These are phyloP conservation scores for Lagothrix lagotricha DNA, from an alignment of 2,797 vertebrate species.

Conservation along the genomic window DNA sequence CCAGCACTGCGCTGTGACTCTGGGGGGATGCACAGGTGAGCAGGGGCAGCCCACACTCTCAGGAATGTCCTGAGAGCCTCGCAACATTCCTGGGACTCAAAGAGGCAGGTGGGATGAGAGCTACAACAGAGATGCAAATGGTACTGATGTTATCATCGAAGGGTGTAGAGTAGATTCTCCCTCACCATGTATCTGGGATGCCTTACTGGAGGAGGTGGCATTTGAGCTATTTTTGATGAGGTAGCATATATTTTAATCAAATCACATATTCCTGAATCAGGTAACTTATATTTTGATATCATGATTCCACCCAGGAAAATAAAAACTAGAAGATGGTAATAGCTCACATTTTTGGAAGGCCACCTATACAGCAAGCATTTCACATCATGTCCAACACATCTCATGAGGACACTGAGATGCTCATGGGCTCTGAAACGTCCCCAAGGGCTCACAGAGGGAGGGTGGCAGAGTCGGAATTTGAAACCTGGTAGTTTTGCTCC, in stretches of 20 bases:
- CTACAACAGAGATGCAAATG: fast-evolving
- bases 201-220: background rate
- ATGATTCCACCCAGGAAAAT: background rate
- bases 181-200: background rate
- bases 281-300: background rate
- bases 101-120: background rate
- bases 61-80: too few species aligned
- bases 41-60: fast-evolving
- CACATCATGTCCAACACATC: fast-evolving
- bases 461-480: background rate
- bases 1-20: fast-evolving
- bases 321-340: fast-evolving
- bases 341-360: background rate
- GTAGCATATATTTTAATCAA: background rate
- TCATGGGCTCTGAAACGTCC: background rate
- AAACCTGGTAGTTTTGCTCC: background rate
- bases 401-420: background rate
- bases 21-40: fast-evolving
- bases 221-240: background rate
- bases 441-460: fast-evolving
- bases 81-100: too few species aligned
- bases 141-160: fast-evolving
- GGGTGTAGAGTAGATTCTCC: background rate
- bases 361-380: fast-evolving
- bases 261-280: background rate